Evolutionary conservation across 1,140 invertebrate genomes (phyloP).

Genomic region (Caligus rogercresseyi): DNA sequence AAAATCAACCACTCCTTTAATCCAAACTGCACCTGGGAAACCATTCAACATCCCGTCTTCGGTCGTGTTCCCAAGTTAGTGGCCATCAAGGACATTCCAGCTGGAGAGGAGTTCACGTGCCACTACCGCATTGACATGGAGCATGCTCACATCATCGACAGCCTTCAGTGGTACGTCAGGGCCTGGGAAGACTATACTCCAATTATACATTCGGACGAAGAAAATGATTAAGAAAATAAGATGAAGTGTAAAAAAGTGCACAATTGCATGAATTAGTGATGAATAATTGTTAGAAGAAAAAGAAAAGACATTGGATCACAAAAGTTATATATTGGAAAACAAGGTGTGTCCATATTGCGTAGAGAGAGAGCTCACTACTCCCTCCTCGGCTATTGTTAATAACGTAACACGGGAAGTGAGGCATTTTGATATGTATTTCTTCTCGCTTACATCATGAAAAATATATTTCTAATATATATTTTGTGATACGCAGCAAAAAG

Average conservation of each 20-base stretch:
- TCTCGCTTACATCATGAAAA: too few species aligned
- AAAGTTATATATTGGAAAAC: too few species aligned
- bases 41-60: neutral
- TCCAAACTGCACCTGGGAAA: conserved; percentile 12
- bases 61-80: conserved; percentile 1
- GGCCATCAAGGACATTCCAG: neutral
- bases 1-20: conserved; percentile 15
- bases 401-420: too few species aligned
- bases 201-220: neutral
- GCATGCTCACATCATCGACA: neutral
- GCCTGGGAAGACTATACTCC: conserved; percentile 4
- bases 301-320: too few species aligned
- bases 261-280: too few species aligned
- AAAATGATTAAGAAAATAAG: neutral
- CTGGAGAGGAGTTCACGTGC: neutral
- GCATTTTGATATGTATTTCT: too few species aligned
- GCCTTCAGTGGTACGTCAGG: conserved; percentile 2
- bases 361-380: too few species aligned
- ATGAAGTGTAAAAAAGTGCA: neutral
- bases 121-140: conserved; percentile 15
- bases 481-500: too few species aligned
- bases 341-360: too few species aligned
- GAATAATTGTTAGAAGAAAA: too few species aligned
- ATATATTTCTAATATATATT: too few species aligned
- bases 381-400: too few species aligned